A percentile compares a stretch with the other conserved stretches of the same genome.
phyloP scores from a whole-genome alignment of 2,888 invertebrate genomes.

The Dusona sp. region DNA sequence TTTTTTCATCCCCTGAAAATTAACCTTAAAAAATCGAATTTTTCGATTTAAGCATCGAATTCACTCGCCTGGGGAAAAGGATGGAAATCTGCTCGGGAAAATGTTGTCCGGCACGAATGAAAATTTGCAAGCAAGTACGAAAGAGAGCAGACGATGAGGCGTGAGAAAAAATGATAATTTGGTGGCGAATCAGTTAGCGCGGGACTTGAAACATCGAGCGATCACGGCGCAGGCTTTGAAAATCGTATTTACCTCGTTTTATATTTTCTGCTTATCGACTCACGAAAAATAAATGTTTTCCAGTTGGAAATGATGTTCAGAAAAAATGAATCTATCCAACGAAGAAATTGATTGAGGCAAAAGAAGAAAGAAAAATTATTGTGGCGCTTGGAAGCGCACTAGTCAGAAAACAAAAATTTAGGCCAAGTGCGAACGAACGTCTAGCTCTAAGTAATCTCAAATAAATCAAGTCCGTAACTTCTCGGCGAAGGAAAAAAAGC shows the following conservation, averaged over 20 bases:
- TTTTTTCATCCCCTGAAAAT: slow-evolving; percentile 3
- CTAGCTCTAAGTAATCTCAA: background rate
- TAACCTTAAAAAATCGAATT: background rate
- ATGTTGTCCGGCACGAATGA: background rate
- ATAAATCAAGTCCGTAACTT: background rate
- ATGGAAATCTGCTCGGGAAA: slow-evolving; percentile 42
- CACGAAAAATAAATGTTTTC: background rate
- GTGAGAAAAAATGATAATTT: slow-evolving; percentile 55
- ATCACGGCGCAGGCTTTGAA: slow-evolving; percentile 39
- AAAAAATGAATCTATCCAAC: background rate
- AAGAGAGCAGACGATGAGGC: slow-evolving; percentile 14
- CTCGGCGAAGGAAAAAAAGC: background rate
- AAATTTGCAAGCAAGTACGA: background rate
- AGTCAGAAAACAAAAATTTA: background rate
- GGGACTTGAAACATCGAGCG: slow-evolving; percentile 53
- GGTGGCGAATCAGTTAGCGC: slow-evolving; percentile 58
- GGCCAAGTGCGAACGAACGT: background rate
- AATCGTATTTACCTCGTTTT: background rate
- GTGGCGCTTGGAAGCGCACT: background rate
- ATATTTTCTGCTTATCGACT: background rate
- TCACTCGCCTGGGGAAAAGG: background rate
- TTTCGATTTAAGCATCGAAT: background rate
- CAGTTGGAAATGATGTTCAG: background rate
- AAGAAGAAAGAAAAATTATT: background rate
- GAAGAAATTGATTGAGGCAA: background rate